Percentiles rank a stretch among this genome's conserved stretches.
These are phyloP conservation scores for Sinohyriopsis cumingii DNA, from an alignment of 2,888 invertebrate genomes.

Conservation along the genomic window DNA sequence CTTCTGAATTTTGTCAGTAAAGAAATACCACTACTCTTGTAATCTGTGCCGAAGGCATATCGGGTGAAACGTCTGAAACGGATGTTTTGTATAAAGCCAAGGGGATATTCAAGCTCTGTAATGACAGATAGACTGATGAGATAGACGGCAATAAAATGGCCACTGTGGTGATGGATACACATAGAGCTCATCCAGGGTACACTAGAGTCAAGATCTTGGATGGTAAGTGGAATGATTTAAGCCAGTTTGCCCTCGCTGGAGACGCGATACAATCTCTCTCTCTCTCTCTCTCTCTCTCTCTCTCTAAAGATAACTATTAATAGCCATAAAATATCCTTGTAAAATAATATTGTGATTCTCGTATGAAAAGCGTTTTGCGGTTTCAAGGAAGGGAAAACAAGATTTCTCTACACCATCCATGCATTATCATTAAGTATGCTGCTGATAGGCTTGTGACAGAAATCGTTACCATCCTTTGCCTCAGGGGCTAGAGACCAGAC, in stretches of 20 bases:
- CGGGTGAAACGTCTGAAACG: slow-evolving; percentile 2
- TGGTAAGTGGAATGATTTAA: background rate
- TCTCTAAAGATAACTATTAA: background rate
- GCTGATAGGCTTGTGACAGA: background rate
- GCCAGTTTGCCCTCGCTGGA: background rate
- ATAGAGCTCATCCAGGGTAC: background rate
- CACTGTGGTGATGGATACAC: no score
- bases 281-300: slow-evolving; percentile 6
- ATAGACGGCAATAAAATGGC: background rate
- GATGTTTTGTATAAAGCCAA: slow-evolving; percentile 3
- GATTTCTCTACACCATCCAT: background rate
- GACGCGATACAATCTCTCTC: background rate
- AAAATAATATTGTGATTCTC: background rate
- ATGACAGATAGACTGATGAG: background rate
- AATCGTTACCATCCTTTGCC: background rate
- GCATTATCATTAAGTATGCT: background rate
- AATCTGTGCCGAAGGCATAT: background rate
- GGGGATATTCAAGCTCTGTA: background rate
- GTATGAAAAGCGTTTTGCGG: background rate
- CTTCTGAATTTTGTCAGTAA: background rate
- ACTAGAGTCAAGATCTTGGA: background rate
- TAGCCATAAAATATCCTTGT: background rate
- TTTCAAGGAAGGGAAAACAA: background rate
- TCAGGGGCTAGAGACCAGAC: slow-evolving; percentile 4
- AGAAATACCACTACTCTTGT: background rate